Evolutionary conservation across 1,140 invertebrate species (phyloP), one percentile per base, ranked within the genome.

Genomic region (Drosophila bifasciata): DNA sequence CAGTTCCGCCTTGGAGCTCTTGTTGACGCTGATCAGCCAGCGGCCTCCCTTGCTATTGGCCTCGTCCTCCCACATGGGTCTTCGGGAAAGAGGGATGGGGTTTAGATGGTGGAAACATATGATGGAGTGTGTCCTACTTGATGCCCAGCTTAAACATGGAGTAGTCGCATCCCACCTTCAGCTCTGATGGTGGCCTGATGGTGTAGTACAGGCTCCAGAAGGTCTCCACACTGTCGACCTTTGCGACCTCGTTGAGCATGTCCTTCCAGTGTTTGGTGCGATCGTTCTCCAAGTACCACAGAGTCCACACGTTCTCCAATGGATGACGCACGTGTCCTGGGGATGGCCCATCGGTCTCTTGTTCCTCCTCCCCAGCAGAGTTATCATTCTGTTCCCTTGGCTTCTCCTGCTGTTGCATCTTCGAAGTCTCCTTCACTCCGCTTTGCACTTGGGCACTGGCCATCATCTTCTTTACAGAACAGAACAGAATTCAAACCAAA

Each of bases 1-100:
- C 41, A 99, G 92, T 85, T 97, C 96, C 66, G 94, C 93, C 90
- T 97, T 94, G 88, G 97, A 96, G 85, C 96, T 96, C 91, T 98
- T 93, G 92, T 94, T 96, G 59, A 99, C 95, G 91, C 94, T 97
- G 61, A 99, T 95, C 3, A 99, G 92, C 98, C 99, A 99, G 75
- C 98, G 93, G 11, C 98, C 98, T n/a, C 98, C 98, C 90, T 94
- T 94, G 89, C 97, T 97, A 67, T 95, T 95, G 3, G 95, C 94
- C 45, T 94, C 94, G 92, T 99, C 98, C 93, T 99, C 99, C 98
- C 98, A 99, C 98, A 99, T 99, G 8, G 98, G 98, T 77, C 96
- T 90, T 51, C 5, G 15, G 15, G 25, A 17, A 16, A 19, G 13
- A 98, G 97, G 57, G 94, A n/a, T n/a, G n/a, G n/a, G n/a, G n/a